Conservation (phyloP, 2,888 invertebrate genomes). For the Lasius platythorax region DNA sequence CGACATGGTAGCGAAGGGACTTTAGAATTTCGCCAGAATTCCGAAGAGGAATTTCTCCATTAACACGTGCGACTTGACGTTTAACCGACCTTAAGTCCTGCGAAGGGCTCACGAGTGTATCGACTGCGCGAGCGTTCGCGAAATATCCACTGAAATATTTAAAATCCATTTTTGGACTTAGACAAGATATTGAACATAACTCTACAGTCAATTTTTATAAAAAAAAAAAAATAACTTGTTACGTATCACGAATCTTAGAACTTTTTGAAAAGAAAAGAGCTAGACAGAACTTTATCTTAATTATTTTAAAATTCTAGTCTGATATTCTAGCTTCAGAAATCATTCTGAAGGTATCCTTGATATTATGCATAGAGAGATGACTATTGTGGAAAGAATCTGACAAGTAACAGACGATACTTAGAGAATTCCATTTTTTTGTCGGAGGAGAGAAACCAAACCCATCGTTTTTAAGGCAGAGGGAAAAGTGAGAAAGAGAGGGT, state of each 20-base stretch:
- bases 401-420: background rate
- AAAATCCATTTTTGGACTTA: background rate
- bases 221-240: background rate
- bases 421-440: background rate
- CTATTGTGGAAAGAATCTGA: background rate
- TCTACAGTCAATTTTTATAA: background rate
- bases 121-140: background rate
- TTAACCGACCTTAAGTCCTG: background rate
- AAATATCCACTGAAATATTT: background rate
- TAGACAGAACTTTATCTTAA: background rate
- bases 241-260: background rate
- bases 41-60: background rate
- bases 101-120: background rate
- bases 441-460: background rate
- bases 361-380: background rate
- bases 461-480: constrained; percentile 36
- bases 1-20: background rate
- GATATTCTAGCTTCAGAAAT: background rate
- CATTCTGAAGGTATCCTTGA: background rate
- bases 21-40: constrained; percentile 11
- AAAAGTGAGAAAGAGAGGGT: constrained; percentile 14
- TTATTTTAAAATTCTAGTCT: background rate
- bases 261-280: background rate
- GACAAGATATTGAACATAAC: background rate
- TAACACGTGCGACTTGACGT: background rate